Evolutionary conservation across 2,888 invertebrate genomes (phyloP), one percentile per base, ranked within the genome.

Genomic region (Drosophila kambysellisi): DNA sequence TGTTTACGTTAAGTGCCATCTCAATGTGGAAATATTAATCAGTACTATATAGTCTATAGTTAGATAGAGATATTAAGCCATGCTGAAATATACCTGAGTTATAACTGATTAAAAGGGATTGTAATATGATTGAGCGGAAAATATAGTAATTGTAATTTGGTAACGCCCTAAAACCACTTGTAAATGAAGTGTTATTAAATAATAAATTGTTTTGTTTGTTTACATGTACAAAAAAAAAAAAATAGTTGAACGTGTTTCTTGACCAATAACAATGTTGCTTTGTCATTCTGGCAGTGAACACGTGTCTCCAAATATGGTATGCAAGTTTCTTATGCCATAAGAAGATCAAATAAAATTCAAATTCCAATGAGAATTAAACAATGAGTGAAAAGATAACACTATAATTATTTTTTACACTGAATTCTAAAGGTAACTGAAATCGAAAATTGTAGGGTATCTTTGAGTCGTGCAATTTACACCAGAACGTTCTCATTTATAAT

Each of bases 271-370:
- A 39, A 15, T n/a, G 12, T 37, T 11, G 9, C 37, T 39, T 30
- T 43, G 43, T 52, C 53, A 37, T 15, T 32, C 37, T 17, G 15
- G 20, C 25, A 29, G 12, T 30, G 15, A 37, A 50, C 67, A 67
- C 56, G 56, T 68, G 68, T 50, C 17, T 41, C 57, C 51, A 25
- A 41, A 51, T 57, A 35, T 35, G 67, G 67, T 4, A 3, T 46
- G 15, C 5, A n/a, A 46, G 15, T n/a, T 5, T 12, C 9, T 30
- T 2, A n/a, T 12, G 17, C 54, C 41, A 53, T 20, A 33, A 11
- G 6, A 8, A 33, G 12, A 66, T n/a, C 33, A 20, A 43, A 2
- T 20, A 11, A 20, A 29, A 20, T 3, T 29, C 0, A 4, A 51
- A 51, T 11, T 30, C 51, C n/a, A 51, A 17, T 0, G 30, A 56